These are phyloP conservation scores for Gymnocheta viridis DNA, from an alignment of 2,888 invertebrate genomes.

Conservation along the genomic window DNA sequence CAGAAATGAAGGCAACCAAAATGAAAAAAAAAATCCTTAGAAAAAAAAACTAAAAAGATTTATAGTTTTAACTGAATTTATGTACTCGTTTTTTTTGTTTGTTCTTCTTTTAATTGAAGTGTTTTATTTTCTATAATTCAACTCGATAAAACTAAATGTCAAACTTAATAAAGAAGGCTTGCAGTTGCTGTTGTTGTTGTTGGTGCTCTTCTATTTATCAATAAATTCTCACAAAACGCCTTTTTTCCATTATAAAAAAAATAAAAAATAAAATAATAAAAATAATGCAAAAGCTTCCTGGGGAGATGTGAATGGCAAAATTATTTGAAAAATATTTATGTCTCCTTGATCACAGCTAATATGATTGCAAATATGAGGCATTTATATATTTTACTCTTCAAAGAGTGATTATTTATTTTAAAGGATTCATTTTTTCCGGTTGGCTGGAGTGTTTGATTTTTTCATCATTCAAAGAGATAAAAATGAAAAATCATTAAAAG, in stretches of 20 bases:
- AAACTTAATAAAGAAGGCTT: constrained; percentile 12
- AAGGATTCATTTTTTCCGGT: too few relatives aligned
- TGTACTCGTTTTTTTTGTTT: neutral
- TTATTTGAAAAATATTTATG: constrained; percentile 4
- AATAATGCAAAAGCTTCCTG: neutral
- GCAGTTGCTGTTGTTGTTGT: neutral
- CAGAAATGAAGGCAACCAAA: constrained; percentile 11
- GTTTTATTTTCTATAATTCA: constrained; percentile 45
- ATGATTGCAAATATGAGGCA: too few relatives aligned
- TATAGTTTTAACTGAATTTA: constrained; percentile 56
- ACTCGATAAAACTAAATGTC: constrained; percentile 39
- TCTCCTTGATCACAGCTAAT: too few relatives aligned
- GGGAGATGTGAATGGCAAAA: too few relatives aligned
- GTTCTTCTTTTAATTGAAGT: constrained; percentile 33
- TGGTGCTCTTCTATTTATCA: constrained; percentile 5
- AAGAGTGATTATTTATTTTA: too few relatives aligned
- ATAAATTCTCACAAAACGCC: constrained; percentile 23
- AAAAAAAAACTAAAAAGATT: constrained; percentile 52
- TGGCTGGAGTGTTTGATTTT: too few relatives aligned
- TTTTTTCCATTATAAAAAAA: constrained; percentile 10
- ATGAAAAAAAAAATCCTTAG: neutral
- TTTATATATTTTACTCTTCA: too few relatives aligned
- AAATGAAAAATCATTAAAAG: too few relatives aligned
- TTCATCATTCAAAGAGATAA: too few relatives aligned
- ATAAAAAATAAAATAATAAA: neutral